Conservation (phyloP, 2,797 vertebrate genomes). For the Periparus ater region DNA sequence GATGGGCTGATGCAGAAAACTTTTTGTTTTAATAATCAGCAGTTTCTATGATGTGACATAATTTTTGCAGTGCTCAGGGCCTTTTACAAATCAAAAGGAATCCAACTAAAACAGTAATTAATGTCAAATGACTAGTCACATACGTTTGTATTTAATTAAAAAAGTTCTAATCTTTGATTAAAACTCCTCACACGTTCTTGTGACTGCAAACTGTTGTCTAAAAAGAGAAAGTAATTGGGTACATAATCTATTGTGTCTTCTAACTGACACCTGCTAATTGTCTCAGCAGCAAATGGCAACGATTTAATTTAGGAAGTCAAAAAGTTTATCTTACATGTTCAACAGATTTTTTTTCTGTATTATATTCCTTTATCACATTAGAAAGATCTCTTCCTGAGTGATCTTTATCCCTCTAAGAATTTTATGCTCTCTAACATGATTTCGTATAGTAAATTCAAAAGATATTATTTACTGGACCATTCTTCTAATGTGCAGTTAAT, state of each 20-base stretch:
- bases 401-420: neutral
- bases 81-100: constrained; percentile 78
- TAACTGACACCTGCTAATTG: constrained; percentile 75
- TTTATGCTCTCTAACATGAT: neutral
- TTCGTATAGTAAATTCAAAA: neutral
- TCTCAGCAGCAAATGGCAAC: constrained; percentile 55
- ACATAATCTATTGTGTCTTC: constrained; percentile 68
- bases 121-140: constrained; percentile 79
- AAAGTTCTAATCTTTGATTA: constrained; percentile 82
- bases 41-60: constrained; percentile 69
- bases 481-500: neutral
- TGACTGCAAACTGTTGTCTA: constrained; percentile 76
- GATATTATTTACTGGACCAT: neutral
- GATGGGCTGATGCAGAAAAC: constrained; percentile 65
- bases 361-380: neutral
- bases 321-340: constrained; percentile 17
- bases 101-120: constrained; percentile 80
- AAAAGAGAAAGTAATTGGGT: constrained; percentile 70
- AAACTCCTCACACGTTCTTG: constrained; percentile 67
- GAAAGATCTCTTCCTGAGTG: neutral
- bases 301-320: constrained; percentile 45
- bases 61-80: constrained; percentile 70
- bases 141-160: constrained; percentile 79
- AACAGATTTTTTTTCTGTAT: neutral
- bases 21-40: constrained; percentile 76